Base-by-base conservation (phyloP, 2,113 vertebrate genomes). In the Megaptera novaeangliae region DNA sequence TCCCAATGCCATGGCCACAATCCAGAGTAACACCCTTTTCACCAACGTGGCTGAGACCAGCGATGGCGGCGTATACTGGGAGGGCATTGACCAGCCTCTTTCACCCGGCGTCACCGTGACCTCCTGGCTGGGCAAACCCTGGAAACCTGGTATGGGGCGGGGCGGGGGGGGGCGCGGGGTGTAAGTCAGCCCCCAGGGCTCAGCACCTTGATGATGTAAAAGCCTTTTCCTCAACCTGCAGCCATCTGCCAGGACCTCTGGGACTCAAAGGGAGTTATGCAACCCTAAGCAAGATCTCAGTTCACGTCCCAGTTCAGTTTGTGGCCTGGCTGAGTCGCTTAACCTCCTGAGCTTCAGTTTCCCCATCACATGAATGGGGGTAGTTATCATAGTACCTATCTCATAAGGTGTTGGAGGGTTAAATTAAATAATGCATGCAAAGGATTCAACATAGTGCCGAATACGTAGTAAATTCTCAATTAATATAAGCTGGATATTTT, bases 1-100 rank as follows among this genome's bases (percentile, higher is more conserved):
- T 95, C 98, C 99, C 57, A 98, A 98, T 10, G 99, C 99, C 74
- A 98, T 99, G 98, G 94, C 93, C 36, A 99, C 99, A 57, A 97
- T 98, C 68, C 88, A 92, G 15, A 97, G 96, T 41, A 98, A 99
- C 95, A 99, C 99, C 13, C 91, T 99, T n/a, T 99, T 99, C 96
- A 99, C 99, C 97, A 99, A 99, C 0, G 99, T 99, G 23, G 99
- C 98, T 5, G 98, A 98, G 59, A 98, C 98, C 90, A 99, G 98
- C 8, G 99, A 99, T 36, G 99, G 99, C 0, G 99, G 98, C 0
- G 98, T 99, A 14, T 99, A 98, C 96, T 99, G 99, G 99, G 99
- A 99, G 61, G 99, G 99, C 27, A 96, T 99, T 11, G 98, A 99
- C 59, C 96, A 98, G 39, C 75, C 97, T 78, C 95, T 98, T 39